Percentiles rank a stretch among this genome's conserved stretches.
phyloP scores from a whole-genome alignment of 1,140 invertebrate genomes.

The Anagrus nilaparvatae region DNA sequence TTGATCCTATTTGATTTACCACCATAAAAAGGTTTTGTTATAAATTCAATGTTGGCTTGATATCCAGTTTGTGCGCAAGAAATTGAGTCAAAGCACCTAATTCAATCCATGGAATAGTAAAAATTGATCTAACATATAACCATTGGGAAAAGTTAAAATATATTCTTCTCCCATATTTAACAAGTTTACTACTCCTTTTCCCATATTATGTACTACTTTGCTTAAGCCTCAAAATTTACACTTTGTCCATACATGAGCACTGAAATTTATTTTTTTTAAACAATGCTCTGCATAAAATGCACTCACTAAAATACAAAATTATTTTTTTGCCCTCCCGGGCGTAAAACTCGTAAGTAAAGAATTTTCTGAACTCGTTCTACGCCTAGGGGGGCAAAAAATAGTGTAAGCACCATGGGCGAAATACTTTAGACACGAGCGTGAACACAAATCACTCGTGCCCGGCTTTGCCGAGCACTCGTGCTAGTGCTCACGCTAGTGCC shows the following conservation, averaged over 20 bases:
- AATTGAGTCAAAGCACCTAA: slow-evolving; percentile 82
- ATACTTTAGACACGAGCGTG: no score
- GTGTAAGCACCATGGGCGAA: no score
- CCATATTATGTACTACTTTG: slow-evolving; percentile 83
- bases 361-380: no score
- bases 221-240: slow-evolving; percentile 95
- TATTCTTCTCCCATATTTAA: slow-evolving; percentile 85
- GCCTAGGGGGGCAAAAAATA: no score
- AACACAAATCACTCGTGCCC: no score
- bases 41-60: slow-evolving; percentile 80
- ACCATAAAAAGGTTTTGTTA: slow-evolving; percentile 95
- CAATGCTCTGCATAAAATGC: slow-evolving; percentile 95
- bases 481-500: no score
- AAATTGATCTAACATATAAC: slow-evolving; percentile 91
- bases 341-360: no score
- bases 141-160: slow-evolving; percentile 88
- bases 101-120: slow-evolving; percentile 95
- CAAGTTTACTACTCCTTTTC: slow-evolving; percentile 70
- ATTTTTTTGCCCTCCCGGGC: no score
- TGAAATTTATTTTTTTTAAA: slow-evolving; percentile 80
- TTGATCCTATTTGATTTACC: slow-evolving; percentile 85
- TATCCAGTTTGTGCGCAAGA: slow-evolving; percentile 85
- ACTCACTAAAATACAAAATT: no score
- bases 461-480: no score
- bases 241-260: slow-evolving; percentile 94